These are phyloP conservation scores for Thalassoma bifasciatum DNA, from an alignment of 2,113 vertebrate genomes.

Conservation along the genomic window DNA sequence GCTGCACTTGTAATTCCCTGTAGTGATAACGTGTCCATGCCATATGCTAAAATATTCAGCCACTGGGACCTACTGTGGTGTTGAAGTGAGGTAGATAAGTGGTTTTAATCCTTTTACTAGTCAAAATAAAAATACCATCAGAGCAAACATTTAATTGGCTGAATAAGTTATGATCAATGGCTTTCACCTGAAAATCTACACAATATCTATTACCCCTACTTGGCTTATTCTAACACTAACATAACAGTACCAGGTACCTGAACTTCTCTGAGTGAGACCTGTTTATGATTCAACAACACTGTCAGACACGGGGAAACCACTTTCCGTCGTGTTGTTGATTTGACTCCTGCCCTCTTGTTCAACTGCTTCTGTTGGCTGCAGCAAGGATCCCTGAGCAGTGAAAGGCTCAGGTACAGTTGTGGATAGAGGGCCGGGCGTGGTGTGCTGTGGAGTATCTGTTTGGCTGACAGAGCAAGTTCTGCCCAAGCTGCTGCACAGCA, in stretches of 20 bases:
- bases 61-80: conserved; percentile 31
- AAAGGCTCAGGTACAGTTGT: not conserved
- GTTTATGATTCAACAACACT: conserved; percentile 36
- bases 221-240: conserved; percentile 11
- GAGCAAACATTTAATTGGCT: conserved; percentile 41
- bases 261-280: conserved; percentile 5
- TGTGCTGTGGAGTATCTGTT: conserved; percentile 5
- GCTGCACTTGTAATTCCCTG: conserved; percentile 44
- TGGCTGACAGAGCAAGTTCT: conserved; percentile 82
- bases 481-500: conserved; percentile 89
- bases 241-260: conserved; percentile 52
- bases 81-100: conserved; percentile 73
- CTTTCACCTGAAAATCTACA: conserved; percentile 32
- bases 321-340: not conserved
- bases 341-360: conserved; percentile 66
- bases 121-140: conserved; percentile 27
- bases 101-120: conserved; percentile 47
- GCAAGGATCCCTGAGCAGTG: conserved; percentile 18
- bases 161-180: conserved; percentile 56
- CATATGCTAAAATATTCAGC: conserved; percentile 18
- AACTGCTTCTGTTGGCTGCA: conserved; percentile 31
- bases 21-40: conserved; percentile 25
- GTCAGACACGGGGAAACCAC: conserved; percentile 7
- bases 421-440: conserved; percentile 39
- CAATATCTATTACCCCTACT: conserved; percentile 5